Base-by-base conservation (phyloP, 92 coral and sea anemone genomes). In the Epizoanthus illoricatus region DNA sequence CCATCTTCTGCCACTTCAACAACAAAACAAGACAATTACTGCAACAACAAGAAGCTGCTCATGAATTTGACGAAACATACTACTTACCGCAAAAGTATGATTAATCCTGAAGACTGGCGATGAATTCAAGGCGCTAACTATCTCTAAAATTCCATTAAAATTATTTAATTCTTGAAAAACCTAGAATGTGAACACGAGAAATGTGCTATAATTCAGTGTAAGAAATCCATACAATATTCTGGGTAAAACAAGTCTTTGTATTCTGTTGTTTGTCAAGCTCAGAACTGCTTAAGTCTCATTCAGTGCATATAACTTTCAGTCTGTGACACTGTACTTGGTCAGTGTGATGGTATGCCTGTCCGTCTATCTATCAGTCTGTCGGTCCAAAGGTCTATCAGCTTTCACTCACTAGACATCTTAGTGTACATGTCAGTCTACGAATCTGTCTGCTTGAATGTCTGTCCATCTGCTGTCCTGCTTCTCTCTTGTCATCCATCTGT, bases 141-240 rank as follows among this genome's bases (percentile, higher is more conserved):
- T 97, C 80, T 97, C 97, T 94, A 97, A 90, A 84, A 97, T 91
- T 59, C 99, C 99, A 88, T 94, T 97, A 88, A 97, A 97, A 90
- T 97, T 97, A 86, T 97, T 97, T 73, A 97, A 85, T 84, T 97
- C 99, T 94, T 97, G 99, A 74, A 97, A 97, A 86, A 97, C 94
- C 99, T 97, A 52, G 10, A 69, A 82, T 45, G 49, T 64, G 10
- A n/a, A 72, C 59, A 19, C 64, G 4, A 28, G 12, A 5, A 42
- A 17, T 36, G 65, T 1, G 8, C 9, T 39, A 57, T 6, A 17
- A 1, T 59, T 17, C 6, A 61, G 4, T 55, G 63, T 23, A 71
- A 11, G 1, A n/a, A 18, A 42, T 4, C 12, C 54, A 23, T 61
- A 23, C 60, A 80, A 6, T 33, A 63, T 20, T 15, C 80, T n/a